Evolutionary conservation across 2,113 vertebrate species (phyloP), one percentile per base, ranked within the genome.

Genomic region (Melanerpes formicivorus): DNA sequence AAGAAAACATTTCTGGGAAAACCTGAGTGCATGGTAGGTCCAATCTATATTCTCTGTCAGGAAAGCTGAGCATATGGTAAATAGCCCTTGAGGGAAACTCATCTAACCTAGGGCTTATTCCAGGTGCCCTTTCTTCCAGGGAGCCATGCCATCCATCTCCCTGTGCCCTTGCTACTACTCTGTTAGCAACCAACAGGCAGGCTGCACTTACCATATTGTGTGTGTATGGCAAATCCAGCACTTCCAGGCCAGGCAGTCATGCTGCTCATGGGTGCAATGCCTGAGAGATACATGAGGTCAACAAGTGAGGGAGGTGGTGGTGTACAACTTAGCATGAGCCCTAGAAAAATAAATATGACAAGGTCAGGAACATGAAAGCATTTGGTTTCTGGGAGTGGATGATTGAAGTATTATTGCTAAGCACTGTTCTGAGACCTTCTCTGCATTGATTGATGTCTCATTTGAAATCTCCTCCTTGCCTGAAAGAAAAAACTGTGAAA

Each of bases 401-500:
- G 73, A 86, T 55, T 64, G 58, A 93, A 75, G 29, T 83, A 34
- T 70, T 90, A 88, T 32, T 6, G 3, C 65, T 72, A 67, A 94
- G 76, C 6, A 1, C 70, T 0, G 0, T 87, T 92, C 62, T 58
- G 82, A 92, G 72, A 77, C 82, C 76, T 76, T 86, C 37, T 72
- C 40, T 85, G 1, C 62, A 14, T 48, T 90, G 90, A 91, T 69
- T 91, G 82, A 86, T 84, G 76, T 90, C 82, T 92, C 80, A 58
- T 90, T 95, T 90, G 73, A 92, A 95, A 90, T 78, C 54, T 79
- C 70, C 44, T 81, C 19, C 60, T 85, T 83, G 32, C 65, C 87
- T 75, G 62, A 55, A 86, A 86, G 79, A 67, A 85, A 85, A 83
- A 85, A 52, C 21, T 1, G 0, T 76, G 55, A 84, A 69, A 80